Base-by-base conservation (phyloP, 2,113 vertebrate genomes). In the Corythaeola cristata region DNA sequence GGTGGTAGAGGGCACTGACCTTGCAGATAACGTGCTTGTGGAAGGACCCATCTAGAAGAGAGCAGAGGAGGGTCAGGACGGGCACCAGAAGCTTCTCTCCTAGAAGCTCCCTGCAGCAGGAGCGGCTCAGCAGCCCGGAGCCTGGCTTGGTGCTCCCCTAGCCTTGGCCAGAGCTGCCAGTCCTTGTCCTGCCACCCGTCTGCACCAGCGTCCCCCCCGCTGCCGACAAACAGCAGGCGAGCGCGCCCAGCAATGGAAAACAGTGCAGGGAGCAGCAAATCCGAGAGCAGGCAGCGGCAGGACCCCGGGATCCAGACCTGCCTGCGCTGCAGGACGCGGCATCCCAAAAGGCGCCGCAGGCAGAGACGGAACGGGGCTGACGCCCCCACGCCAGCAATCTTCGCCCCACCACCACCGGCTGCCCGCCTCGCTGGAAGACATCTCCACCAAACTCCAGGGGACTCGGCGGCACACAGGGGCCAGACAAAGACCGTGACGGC, bases 1-100 rank as follows among this genome's bases (percentile, higher is more conserved):
- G 9, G 5, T 0, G 11, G 35, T 0, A 0, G 20, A 30, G 27
- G 44, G 76, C 89, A 98, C 98, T 97, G 93, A 98, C 98, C 98
- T 98, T 98, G 96, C 97, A 98, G 90, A 98, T 97, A 41, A 98
- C 9, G 8, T 97, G 97, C 84, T 97, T 97, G 92, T 96, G 84
- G 37, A 87, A 41, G 68, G 85, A 74, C 12, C 90, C 97, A 95
- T 98, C 98, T 98, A 86, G 89, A 79, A 97, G 69, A 97, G 63
- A 95, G 78, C 59, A 96, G 88, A 91, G 55, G 2, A 26, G 28
- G 53, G 56, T 96, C 83, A 96, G 72, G 88, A 49, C 49, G 75
- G 49, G 59, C 33, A n/a, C 1, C n/a, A 14, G 50, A 13, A 44
- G 41, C 41, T 15, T 12, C 52, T 90, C 37, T 47, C 45, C 56